Base-by-base conservation (phyloP, 2,888 invertebrate species). In the Hyposoter dolosus region DNA sequence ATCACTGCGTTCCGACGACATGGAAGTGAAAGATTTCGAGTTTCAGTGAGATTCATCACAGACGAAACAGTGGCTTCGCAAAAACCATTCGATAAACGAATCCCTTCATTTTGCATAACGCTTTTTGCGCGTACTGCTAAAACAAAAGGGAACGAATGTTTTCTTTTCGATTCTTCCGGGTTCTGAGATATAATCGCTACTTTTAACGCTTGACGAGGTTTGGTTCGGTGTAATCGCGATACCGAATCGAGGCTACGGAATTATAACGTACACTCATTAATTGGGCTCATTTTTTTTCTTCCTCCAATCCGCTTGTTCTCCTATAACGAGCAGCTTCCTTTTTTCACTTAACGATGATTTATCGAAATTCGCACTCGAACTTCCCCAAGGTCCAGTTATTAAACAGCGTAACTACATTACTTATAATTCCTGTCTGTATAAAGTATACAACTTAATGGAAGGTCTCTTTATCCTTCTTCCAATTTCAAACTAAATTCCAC, bases 171-270 rank as follows among this genome's bases (percentile, higher is more conserved):
- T 83, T 71, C 78, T 83, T 76, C 85, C 75, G 82, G 78, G 75
- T 79, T 82, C n/a, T n/a, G 66, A 76, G 80, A 85, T 85, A 80
- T 60, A 53, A 83, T 83, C 83, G 63, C 35, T 82, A 45, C 12
- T 85, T 81, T 74, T 83, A 65, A 85, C 83, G 85, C 82, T 83
- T 72, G 83, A 83, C 47, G 76, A 72, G 76, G 32, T 79, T 60
- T 23, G 40, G 71, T 82, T 82, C 76, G 82, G 78, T 50, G 76
- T 80, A 80, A 76, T 83, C 85, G 83, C 47, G 72, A 83, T 80
- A 85, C 80, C 85, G 83, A 83, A 85, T 85, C 83, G 85, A 50
- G 75, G 85, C 76, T 85, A 85, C 56, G 56, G 47, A 76, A 40
- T 35, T 83, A 23, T 77, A 71, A 83, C 75, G 45, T 82, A 75